These are phyloP conservation scores for Micrastur ruficollis DNA, from an alignment of 2,797 vertebrate genomes.

Conservation along the genomic window DNA sequence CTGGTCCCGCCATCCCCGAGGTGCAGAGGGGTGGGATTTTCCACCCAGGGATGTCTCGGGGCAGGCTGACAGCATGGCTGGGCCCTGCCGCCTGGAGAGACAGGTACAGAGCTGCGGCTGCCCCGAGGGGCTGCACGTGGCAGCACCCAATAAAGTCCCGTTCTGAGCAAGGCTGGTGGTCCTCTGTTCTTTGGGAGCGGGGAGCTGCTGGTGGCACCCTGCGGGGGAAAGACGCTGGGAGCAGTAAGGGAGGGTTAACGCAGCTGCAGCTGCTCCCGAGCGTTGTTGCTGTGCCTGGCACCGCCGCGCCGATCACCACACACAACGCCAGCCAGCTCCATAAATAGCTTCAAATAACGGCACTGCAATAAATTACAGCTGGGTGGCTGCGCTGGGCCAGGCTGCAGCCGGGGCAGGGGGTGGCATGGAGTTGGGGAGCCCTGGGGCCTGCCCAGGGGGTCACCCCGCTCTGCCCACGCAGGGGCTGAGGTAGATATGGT, in stretches of 20 bases:
- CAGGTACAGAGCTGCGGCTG: fast-evolving
- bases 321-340: neutral
- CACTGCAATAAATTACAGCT: neutral
- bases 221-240: neutral
- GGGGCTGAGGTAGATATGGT: neutral
- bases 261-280: neutral
- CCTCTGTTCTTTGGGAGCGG: too few relatives aligned
- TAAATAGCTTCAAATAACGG: slow-evolving; percentile 24
- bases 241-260: neutral
- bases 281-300: neutral
- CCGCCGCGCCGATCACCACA: neutral
- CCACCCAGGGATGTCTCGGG: neutral
- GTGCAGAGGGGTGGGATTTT: neutral
- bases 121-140: too few relatives aligned
- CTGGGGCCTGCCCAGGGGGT: neutral
- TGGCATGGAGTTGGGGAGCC: fast-evolving
- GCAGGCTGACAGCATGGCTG: neutral
- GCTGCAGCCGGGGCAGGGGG: too few relatives aligned
- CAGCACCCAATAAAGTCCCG: neutral
- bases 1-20: too few relatives aligned
- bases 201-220: neutral
- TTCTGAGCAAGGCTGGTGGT: neutral
- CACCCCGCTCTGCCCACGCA: fast-evolving
- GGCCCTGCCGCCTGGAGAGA: neutral
- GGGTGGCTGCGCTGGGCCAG: neutral